Conservation (phyloP, 2,888 invertebrate genomes). For the Pelosia muscerda region DNA sequence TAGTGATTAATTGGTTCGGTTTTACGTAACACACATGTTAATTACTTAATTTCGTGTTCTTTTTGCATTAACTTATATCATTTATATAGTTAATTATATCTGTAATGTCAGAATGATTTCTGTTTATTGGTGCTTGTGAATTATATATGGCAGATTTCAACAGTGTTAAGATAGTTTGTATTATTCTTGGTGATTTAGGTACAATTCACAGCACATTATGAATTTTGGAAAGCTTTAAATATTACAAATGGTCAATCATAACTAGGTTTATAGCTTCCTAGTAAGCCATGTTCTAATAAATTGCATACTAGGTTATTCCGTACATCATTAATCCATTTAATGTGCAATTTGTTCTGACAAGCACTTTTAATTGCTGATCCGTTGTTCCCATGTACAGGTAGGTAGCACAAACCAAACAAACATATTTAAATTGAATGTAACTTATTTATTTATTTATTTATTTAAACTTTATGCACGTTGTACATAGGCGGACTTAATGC, state of each 20-base stretch:
- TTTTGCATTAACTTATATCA: constrained; percentile 28
- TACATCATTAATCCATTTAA: not conserved
- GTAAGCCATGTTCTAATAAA: not conserved
- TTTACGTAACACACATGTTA: constrained; percentile 8
- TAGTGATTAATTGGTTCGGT: not conserved
- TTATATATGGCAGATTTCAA: constrained; percentile 7
- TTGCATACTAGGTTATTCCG: not conserved
- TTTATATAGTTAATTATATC: constrained; percentile 5
- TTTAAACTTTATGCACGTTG: too few species aligned
- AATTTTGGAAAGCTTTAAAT: not conserved
- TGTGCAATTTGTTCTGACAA: not conserved
- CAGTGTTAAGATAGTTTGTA: not conserved
- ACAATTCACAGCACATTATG: not conserved
- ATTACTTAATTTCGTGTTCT: constrained; percentile 38
- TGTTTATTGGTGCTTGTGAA: constrained; percentile 14
- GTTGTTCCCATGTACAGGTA: not conserved
- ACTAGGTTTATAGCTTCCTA: not conserved
- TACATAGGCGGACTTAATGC: too few species aligned
- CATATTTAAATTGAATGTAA: not conserved
- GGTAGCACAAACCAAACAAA: not conserved
- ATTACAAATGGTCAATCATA: not conserved
- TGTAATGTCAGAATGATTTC: not conserved
- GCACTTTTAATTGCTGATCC: not conserved
- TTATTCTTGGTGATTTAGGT: constrained; percentile 1
- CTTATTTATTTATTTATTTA: too few species aligned